These are phyloP conservation scores for Drosophila monieri DNA, from an alignment of 2,888 invertebrate species.

Conservation along the genomic window DNA sequence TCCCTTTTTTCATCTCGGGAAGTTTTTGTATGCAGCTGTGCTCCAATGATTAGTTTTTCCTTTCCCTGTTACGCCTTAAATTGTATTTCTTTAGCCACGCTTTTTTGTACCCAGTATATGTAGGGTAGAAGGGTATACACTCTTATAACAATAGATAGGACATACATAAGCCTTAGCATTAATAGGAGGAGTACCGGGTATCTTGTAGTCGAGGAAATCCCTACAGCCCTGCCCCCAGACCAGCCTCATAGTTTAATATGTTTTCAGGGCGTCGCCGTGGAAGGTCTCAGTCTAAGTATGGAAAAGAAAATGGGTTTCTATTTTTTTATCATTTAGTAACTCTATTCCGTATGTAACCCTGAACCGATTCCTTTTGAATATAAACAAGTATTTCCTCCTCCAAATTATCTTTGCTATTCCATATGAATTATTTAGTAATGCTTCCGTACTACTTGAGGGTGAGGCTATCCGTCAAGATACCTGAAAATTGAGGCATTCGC, in stretches of 20 bases:
- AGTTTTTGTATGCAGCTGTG: constrained; percentile 72
- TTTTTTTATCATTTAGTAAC: background rate
- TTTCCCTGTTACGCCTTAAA: constrained; percentile 63
- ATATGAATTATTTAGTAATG: constrained; percentile 1
- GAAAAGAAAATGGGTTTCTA: background rate
- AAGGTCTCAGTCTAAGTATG: background rate
- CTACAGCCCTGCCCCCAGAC: background rate
- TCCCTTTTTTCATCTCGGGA: constrained; percentile 55
- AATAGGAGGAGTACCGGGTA: background rate
- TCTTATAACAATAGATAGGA: background rate
- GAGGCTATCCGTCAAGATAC: constrained; percentile 9
- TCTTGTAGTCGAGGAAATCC: background rate
- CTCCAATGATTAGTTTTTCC: constrained; percentile 61
- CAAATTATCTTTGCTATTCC: background rate
- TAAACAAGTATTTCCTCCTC: background rate
- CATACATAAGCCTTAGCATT: too few species aligned
- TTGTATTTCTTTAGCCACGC: constrained; percentile 66
- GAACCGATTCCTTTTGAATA: background rate
- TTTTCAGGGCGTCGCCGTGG: background rate
- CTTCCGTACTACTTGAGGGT: background rate
- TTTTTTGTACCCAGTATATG: constrained; percentile 44
- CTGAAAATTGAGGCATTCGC: constrained; percentile 28
- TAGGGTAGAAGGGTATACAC: background rate
- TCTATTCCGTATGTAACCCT: background rate
- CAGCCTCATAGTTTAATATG: background rate